Conservation (phyloP, 2,888 invertebrate species). For the Harpalus rufipes region DNA sequence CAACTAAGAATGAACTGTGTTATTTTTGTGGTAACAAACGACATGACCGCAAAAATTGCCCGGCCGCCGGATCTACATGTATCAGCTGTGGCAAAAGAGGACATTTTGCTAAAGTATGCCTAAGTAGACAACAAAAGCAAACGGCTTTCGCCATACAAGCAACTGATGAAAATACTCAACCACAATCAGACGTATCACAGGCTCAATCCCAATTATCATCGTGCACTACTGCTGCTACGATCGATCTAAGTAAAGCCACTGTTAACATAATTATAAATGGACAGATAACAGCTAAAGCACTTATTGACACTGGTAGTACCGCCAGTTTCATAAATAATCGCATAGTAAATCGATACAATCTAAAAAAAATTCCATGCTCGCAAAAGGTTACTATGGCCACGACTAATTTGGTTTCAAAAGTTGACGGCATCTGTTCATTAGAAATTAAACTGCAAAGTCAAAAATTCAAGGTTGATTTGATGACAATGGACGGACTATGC, state of each 20-base stretch:
- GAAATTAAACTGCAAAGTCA: background rate
- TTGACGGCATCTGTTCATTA: background rate
- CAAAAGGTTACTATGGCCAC: background rate
- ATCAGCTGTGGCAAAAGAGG: slow-evolving; percentile 45
- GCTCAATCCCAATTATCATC: background rate
- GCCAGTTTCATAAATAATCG: background rate
- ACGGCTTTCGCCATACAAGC: background rate
- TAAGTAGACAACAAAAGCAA: background rate
- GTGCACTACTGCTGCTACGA: background rate
- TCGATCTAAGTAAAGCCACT: background rate
- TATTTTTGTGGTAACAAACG: slow-evolving; percentile 52
- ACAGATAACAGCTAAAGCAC: background rate
- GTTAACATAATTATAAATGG: slow-evolving; percentile 1
- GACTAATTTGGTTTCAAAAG: background rate
- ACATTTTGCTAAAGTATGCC: slow-evolving; percentile 55
- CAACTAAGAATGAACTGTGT: slow-evolving; percentile 50
- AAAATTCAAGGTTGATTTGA: background rate
- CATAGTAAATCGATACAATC: background rate
- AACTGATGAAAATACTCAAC: background rate
- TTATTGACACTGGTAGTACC: slow-evolving; percentile 1
- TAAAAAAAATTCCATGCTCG: background rate
- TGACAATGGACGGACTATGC: background rate
- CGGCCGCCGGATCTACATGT: slow-evolving; percentile 39
- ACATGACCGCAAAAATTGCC: slow-evolving; percentile 37
- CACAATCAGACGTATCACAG: background rate